These are phyloP conservation scores for Dynastes tityus DNA, from an alignment of 2,888 invertebrate genomes.

Conservation along the genomic window DNA sequence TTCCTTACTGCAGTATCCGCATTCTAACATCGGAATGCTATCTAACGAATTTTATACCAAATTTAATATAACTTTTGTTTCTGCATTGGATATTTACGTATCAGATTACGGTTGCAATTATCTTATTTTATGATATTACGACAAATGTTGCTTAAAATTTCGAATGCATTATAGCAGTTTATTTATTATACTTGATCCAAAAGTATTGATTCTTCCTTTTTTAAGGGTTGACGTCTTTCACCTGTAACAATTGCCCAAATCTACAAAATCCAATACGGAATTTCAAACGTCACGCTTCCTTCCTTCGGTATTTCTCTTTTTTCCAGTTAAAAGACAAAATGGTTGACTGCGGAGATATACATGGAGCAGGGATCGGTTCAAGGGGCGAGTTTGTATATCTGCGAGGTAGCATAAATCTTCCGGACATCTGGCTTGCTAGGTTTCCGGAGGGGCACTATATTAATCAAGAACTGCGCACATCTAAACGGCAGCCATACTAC, in stretches of 20 bases:
- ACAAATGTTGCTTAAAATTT: no score
- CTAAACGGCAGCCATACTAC: conserved; percentile 55
- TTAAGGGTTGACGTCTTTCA: conserved; percentile 19
- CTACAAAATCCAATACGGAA: conserved; percentile 43
- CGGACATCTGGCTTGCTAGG: conserved; percentile 62
- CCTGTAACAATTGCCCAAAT: conserved; percentile 36
- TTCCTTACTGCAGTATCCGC: no score
- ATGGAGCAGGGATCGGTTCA: conserved; percentile 43
- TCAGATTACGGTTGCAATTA: no score
- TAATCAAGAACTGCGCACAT: conserved; percentile 61
- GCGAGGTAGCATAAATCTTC: conserved; percentile 60
- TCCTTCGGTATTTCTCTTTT: conserved; percentile 38
- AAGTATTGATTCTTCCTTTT: background rate
- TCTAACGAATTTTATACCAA: no score
- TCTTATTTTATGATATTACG: no score
- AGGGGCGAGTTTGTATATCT: conserved; percentile 55
- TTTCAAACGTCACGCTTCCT: conserved; percentile 36
- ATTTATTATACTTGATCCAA: background rate
- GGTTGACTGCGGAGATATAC: conserved; percentile 47
- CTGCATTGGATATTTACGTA: no score
- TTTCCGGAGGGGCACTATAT: conserved; percentile 63
- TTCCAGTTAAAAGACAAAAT: conserved; percentile 39
- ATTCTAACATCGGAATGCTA: no score
- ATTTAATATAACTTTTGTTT: no score
- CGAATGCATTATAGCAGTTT: background rate